Conservation (phyloP, 2,113 vertebrate species). For the Fukomys damarensis region DNA sequence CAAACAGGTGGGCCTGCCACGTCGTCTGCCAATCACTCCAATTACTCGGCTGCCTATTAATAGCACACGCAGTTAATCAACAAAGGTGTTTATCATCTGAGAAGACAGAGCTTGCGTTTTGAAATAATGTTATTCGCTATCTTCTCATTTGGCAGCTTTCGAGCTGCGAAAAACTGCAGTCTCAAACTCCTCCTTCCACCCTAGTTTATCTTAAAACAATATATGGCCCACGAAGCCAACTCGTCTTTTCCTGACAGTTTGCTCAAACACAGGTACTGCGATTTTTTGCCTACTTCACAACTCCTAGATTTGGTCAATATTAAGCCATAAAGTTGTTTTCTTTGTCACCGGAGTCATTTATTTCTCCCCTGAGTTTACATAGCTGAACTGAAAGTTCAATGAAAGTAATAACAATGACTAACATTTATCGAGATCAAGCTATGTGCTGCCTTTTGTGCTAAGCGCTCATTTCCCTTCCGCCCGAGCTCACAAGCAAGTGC, state of each 20-base stretch:
- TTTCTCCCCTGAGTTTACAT: neutral
- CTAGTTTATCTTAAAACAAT: too few relatives aligned
- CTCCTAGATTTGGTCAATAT: neutral
- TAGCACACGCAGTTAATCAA: conserved; percentile 59
- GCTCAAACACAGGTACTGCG: neutral
- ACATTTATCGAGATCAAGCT: rapidly evolving
- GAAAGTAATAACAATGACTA: neutral
- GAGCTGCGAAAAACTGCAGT: rapidly evolving
- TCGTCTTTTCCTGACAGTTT: rapidly evolving
- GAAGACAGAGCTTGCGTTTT: conserved; percentile 44
- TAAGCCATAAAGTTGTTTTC: neutral
- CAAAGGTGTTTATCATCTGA: conserved; percentile 69
- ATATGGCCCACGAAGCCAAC: rapidly evolving
- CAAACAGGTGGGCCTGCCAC: conserved; percentile 44
- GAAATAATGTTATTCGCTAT: conserved; percentile 29
- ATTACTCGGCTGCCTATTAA: conserved; percentile 52
- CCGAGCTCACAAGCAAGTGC: rapidly evolving
- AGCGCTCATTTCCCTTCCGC: rapidly evolving
- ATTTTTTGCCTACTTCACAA: neutral
- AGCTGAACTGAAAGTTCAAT: too few relatives aligned
- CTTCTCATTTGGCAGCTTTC: conserved; percentile 47
- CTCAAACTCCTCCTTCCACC: neutral
- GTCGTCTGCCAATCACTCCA: conserved; percentile 56
- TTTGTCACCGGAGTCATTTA: neutral
- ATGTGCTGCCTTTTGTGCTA: rapidly evolving